Evolutionary conservation across 2,888 invertebrate species (phyloP).

Genomic region (Cyclophora albipunctata): DNA sequence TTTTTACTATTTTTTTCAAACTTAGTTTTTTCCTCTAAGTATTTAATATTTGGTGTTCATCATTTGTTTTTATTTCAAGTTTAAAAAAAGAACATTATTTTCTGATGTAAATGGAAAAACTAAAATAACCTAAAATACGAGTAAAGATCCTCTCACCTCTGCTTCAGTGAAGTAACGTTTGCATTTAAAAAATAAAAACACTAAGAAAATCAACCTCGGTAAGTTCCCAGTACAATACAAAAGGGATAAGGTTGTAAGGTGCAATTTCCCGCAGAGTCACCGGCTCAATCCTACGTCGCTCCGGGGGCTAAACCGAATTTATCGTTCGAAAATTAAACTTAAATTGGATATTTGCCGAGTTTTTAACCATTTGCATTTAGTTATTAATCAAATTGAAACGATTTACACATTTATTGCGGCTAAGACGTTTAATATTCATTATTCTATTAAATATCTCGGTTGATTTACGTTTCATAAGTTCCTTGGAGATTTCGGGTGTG

Average conservation of each 20-base stretch:
- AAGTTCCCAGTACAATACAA: conserved; percentile 53
- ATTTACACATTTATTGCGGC: conserved; percentile 35
- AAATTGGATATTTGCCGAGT: conserved; percentile 63
- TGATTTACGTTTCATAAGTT: too few species aligned
- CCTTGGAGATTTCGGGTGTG: too few species aligned
- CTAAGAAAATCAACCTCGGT: conserved; percentile 4
- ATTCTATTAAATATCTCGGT: conserved; percentile 12
- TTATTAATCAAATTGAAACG: conserved; percentile 45
- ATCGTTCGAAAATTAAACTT: conserved; percentile 70
- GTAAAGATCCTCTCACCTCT: too few species aligned
- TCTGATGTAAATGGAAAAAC: too few species aligned
- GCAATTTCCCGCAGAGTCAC: conserved; percentile 59
- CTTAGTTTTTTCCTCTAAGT: conserved; percentile 9
- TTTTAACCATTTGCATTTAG: conserved; percentile 61
- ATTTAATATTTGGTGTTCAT: too few species aligned
- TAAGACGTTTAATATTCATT: conserved; percentile 22
- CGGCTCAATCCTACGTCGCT: conserved; percentile 53
- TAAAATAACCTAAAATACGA: too few species aligned
- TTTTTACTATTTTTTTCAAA: conserved; percentile 4
- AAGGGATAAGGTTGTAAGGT: conserved; percentile 63
- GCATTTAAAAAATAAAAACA: too few species aligned
- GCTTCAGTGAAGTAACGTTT: too few species aligned
- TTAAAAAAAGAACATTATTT: too few species aligned
- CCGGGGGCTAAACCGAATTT: conserved; percentile 70
- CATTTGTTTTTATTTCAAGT: too few species aligned